Percentiles rank a stretch among this genome's conserved stretches.
Evolutionary conservation across 2,797 vertebrate species (phyloP).

Genomic region (Hypotaenidia philippensis): DNA sequence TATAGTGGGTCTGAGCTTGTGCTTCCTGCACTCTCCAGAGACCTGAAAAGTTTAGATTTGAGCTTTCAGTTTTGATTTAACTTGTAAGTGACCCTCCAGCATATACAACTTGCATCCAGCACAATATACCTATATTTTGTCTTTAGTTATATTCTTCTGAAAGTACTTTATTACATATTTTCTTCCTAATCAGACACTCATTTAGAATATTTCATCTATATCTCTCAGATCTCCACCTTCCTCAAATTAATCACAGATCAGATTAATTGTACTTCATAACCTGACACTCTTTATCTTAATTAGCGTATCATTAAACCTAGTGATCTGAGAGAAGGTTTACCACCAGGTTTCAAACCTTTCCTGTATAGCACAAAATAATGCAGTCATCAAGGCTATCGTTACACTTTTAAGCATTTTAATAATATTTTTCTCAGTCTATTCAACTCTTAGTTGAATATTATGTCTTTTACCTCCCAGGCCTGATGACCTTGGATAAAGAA

Average conservation of each 20-base stretch:
- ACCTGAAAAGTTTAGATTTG: not conserved
- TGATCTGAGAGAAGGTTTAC: slow-evolving; percentile 20
- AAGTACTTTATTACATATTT: slow-evolving; percentile 30
- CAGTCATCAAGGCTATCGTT: slow-evolving; percentile 22
- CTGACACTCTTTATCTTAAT: slow-evolving; percentile 40
- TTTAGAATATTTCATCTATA: slow-evolving; percentile 42
- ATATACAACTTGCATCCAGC: not conserved
- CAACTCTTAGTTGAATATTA: not conserved
- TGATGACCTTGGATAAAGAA: not conserved
- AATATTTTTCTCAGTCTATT: not conserved
- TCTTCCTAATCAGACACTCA: slow-evolving; percentile 43
- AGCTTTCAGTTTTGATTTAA: not conserved
- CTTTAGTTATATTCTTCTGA: not conserved
- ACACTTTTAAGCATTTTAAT: slow-evolving; percentile 10
- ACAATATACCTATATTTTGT: not conserved
- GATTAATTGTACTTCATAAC: slow-evolving; percentile 36
- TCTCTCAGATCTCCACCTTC: not conserved
- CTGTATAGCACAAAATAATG: slow-evolving; percentile 29
- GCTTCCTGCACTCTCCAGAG: not conserved
- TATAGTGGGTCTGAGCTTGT: not conserved
- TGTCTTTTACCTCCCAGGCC: not conserved
- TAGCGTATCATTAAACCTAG: slow-evolving; percentile 21
- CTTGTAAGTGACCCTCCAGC: not conserved
- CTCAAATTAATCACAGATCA: slow-evolving; percentile 29
- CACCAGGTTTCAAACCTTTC: slow-evolving; percentile 6